Percentiles rank a stretch among this genome's conserved stretches.
Conservation (phyloP, 2,888 invertebrate genomes). For the Aethes cnicana region DNA sequence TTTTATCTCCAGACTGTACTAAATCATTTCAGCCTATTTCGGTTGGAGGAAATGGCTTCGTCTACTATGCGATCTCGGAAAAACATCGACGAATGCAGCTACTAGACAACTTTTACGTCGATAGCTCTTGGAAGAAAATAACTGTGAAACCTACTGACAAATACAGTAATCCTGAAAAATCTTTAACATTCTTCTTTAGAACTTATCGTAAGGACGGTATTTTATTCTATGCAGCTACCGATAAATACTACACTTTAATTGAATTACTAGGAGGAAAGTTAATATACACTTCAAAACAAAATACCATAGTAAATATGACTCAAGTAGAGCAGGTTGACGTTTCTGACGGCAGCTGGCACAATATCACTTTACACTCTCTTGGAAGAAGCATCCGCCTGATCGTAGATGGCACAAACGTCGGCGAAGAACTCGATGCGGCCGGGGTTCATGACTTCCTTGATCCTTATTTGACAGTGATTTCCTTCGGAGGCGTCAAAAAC, state of each 20-base stretch:
- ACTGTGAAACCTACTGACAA: constrained; percentile 52
- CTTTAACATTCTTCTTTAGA: constrained; percentile 90
- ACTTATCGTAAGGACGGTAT: constrained; percentile 90
- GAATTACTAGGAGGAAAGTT: constrained; percentile 90
- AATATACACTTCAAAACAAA: constrained; percentile 90
- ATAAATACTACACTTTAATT: constrained; percentile 92
- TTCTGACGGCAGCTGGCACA: constrained; percentile 94
- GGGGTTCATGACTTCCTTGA: constrained; percentile 96
- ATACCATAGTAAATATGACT: constrained; percentile 91
- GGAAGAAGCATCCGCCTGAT: constrained; percentile 87
- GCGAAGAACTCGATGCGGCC: constrained; percentile 92
- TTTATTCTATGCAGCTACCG: constrained; percentile 92
- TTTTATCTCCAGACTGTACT: constrained; percentile 91
- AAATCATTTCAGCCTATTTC: constrained; percentile 90
- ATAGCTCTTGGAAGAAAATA: constrained; percentile 85
- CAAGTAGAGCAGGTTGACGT: constrained; percentile 83
- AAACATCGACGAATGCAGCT: constrained; percentile 93
- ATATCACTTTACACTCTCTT: constrained; percentile 88
- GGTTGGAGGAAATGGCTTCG: constrained; percentile 88
- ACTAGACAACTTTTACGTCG: constrained; percentile 89
- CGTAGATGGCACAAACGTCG: constrained; percentile 87
- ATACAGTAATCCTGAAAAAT: constrained; percentile 84
- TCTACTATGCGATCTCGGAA: constrained; percentile 91
- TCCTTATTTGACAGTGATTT: constrained; percentile 91
- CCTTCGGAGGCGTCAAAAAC: constrained; percentile 89